Evolutionary conservation across 2,888 invertebrate genomes (phyloP), one percentile per base, ranked within the genome.

Genomic region (Cistogaster globosa): DNA sequence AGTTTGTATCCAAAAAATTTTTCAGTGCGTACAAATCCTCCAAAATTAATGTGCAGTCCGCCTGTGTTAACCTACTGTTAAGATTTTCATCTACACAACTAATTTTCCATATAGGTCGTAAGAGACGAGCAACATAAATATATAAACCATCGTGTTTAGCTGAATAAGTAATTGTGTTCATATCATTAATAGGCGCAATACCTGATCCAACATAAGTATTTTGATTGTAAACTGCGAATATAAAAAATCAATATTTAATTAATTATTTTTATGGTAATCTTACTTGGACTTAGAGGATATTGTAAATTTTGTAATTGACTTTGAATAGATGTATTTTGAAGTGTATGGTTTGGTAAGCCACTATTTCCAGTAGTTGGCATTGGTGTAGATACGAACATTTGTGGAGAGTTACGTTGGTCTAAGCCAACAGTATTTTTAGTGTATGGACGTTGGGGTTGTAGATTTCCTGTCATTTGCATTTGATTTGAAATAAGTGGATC

Each of bases 101-200:
- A 87, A 95, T 93, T 88, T 95, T 96, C 99, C 99, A 99, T 86
- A 99, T 94, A 0, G 97, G 97, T 42, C 97, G 94, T 20, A 99
- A 93, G 88, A 99, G 96, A 88, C 99, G 94, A 26, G 97, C 95
- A 16, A 98, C 95, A 90, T 97, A 98, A 57, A 98, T 94, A 93
- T 98, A 99, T 11, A 99, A 94, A 0, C 98, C 98, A 90, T 98
- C 97, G 91, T 99, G 99, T 91, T 98, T 98, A 0, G 97, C 95
- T 0, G 97, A 97, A 91, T 94, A 94, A 57, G 93, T 84, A n/a
- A 93, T 89, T 12, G 88, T 87, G 3, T 89, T 88, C 51, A 90
- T 87, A 63, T 92, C 92, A 74, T 88, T 85, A 14, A 62, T 68
- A 26, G 89, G 36, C 42, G 89, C 60, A 62, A 88, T 75, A n/a